Evolutionary conservation across 2,797 vertebrate genomes (phyloP).

Genomic region (Danio tinwini): DNA sequence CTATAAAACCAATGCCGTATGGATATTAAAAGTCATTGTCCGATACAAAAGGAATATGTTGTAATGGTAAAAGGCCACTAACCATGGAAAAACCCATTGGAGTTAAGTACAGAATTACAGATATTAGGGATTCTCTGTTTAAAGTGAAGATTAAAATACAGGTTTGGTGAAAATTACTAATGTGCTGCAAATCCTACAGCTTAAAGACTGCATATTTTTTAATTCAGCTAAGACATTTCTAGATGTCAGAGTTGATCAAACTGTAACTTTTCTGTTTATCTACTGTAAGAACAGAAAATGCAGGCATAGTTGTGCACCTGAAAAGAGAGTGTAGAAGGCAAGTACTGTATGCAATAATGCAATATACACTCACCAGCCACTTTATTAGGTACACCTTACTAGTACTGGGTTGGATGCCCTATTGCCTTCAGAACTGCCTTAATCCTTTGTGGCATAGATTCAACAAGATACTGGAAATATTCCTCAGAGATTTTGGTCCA

Average conservation of each 20-base stretch:
- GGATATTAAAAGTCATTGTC: slow-evolving; percentile 38
- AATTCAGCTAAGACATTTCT: background rate
- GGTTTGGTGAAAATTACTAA: background rate
- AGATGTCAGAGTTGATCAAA: background rate
- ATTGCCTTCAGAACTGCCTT: no score
- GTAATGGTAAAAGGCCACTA: slow-evolving; percentile 32
- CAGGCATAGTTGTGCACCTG: background rate
- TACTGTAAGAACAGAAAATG: background rate
- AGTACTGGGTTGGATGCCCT: no score
- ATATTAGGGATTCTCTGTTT: background rate
- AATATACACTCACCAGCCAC: no score
- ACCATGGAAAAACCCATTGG: slow-evolving; percentile 12
- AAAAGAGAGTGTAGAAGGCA: background rate
- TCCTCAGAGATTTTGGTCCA: no score
- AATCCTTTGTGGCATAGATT: no score
- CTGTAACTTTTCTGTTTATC: background rate
- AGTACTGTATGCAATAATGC: background rate
- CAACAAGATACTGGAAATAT: no score
- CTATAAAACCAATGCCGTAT: slow-evolving; percentile 36
- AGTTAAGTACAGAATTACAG: background rate
- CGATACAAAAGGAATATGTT: slow-evolving; percentile 37
- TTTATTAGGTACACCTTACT: no score
- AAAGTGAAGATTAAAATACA: background rate
- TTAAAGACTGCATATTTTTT: background rate
- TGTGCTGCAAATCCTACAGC: background rate